Evolutionary conservation across 2,113 vertebrate species (phyloP).

Genomic region (Copsychus sechellarum): DNA sequence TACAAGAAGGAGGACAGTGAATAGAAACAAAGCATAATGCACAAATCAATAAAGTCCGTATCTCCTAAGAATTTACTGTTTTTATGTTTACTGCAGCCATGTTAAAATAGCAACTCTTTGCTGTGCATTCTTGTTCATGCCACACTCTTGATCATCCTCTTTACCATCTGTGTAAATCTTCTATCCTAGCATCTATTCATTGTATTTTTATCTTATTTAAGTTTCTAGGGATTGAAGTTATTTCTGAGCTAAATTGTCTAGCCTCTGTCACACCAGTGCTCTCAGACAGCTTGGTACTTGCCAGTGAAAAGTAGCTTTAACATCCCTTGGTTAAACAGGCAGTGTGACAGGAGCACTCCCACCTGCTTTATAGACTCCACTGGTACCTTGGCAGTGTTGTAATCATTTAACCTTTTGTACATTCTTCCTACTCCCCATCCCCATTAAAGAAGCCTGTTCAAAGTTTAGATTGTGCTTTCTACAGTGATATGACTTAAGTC

Average conservation of each 20-base stretch:
- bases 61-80: not conserved
- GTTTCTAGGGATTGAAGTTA: not conserved
- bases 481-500: not conserved
- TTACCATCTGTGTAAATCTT: not conserved
- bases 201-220: not conserved
- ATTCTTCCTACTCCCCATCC: not conserved
- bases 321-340: not conserved
- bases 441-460: not conserved
- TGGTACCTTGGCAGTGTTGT: not conserved
- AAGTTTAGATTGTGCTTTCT: not conserved
- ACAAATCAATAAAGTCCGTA: not conserved
- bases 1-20: not conserved
- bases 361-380: not conserved
- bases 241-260: not conserved
- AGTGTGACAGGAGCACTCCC: not conserved
- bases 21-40: not conserved
- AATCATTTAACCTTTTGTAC: not conserved
- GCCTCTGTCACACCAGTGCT: not conserved
- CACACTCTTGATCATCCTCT: not conserved
- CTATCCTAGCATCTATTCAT: not conserved
- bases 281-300: not conserved
- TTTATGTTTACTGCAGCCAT: not conserved
- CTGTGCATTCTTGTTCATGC: not conserved
- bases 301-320: not conserved
- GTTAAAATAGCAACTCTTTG: not conserved